Percentiles rank a stretch among this genome's conserved stretches.
These are phyloP conservation scores for Apotomis capreana DNA, from an alignment of 2,888 invertebrate genomes.

Conservation along the genomic window DNA sequence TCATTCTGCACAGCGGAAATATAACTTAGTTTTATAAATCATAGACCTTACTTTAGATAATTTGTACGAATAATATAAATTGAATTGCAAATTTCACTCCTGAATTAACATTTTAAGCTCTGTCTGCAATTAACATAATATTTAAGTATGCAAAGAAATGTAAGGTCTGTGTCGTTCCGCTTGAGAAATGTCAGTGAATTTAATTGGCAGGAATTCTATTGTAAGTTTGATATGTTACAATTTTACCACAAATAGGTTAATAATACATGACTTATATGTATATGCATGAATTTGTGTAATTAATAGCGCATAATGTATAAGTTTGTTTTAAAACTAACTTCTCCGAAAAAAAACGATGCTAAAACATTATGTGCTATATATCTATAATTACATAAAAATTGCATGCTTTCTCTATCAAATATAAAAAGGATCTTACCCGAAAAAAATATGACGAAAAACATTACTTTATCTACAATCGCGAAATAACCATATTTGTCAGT, in stretches of 20 bases:
- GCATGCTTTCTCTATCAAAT: too few relatives aligned
- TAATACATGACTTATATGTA: too few relatives aligned
- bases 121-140: slow-evolving; percentile 31
- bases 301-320: too few relatives aligned
- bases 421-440: too few relatives aligned
- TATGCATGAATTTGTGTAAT: too few relatives aligned
- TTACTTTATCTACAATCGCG: too few relatives aligned
- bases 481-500: too few relatives aligned
- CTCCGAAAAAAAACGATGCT: too few relatives aligned
- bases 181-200: neutral
- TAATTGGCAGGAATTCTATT: neutral
- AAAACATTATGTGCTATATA: too few relatives aligned
- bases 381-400: too few relatives aligned
- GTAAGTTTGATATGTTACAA: neutral
- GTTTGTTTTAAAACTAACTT: too few relatives aligned
- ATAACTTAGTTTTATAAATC: neutral
- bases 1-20: neutral
- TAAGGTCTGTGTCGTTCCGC: slow-evolving; percentile 9
- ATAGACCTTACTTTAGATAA: slow-evolving; percentile 13
- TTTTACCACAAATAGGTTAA: neutral
- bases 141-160: slow-evolving; percentile 11
- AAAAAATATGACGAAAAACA: too few relatives aligned
- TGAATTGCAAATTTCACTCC: slow-evolving; percentile 34
- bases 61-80: slow-evolving; percentile 17
- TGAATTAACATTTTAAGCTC: slow-evolving; percentile 39